Conservation (phyloP, 2,888 invertebrate genomes). For the Tetragonula carbonaria region DNA sequence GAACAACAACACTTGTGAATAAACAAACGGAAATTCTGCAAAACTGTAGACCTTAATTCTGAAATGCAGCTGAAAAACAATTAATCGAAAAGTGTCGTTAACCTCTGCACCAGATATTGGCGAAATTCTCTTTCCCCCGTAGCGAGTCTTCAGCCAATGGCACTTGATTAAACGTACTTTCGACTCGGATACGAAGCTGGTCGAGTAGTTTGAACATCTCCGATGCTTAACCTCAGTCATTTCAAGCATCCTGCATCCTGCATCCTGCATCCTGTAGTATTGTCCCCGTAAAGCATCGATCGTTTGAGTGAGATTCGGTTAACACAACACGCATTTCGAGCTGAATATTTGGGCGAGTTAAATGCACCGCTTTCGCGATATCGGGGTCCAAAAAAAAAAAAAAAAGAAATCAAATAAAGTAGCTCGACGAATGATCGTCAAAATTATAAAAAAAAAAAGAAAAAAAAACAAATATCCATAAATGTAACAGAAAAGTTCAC, state of each 20-base stretch:
- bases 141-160: slow-evolving; percentile 47
- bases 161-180: slow-evolving; percentile 64
- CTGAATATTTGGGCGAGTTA: slow-evolving; percentile 26
- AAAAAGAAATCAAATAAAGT: not conserved
- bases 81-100: not conserved
- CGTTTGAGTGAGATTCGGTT: slow-evolving; percentile 28
- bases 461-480: not conserved
- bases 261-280: slow-evolving; percentile 30
- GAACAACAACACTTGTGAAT: not conserved
- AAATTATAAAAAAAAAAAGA: not conserved
- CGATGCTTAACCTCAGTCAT: slow-evolving; percentile 67
- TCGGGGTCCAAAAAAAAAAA: not conserved
- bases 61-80: not conserved
- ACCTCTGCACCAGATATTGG: not conserved
- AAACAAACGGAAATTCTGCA: not conserved
- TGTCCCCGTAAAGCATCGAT: slow-evolving; percentile 33
- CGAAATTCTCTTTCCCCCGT: slow-evolving; percentile 1
- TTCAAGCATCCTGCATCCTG: slow-evolving; percentile 59
- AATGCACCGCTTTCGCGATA: not conserved
- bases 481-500: not conserved
- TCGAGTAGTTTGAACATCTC: slow-evolving; percentile 65
- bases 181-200: slow-evolving; percentile 49
- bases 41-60: not conserved
- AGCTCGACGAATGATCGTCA: not conserved
- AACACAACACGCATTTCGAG: slow-evolving; percentile 13